These are phyloP conservation scores for Cichladusa arquata DNA, from an alignment of 2,113 vertebrate species.

Conservation along the genomic window DNA sequence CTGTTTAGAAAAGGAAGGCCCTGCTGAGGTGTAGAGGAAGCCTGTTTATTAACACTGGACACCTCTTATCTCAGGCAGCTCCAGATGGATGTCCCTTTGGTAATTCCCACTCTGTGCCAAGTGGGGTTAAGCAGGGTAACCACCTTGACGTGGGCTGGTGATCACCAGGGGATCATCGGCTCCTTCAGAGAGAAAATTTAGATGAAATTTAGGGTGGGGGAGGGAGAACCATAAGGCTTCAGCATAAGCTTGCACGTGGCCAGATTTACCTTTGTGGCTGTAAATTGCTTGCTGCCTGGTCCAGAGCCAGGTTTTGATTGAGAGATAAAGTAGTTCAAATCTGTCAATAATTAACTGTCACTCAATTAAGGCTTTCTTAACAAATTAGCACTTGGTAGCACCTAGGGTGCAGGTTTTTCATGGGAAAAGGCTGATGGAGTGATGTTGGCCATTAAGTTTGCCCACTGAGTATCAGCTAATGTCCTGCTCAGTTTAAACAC, in stretches of 20 bases:
- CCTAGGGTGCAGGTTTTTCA: constrained; percentile 62
- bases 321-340: constrained; percentile 72
- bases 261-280: constrained; percentile 55
- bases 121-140: constrained; percentile 76
- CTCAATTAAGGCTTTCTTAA: constrained; percentile 63
- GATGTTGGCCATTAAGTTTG: constrained; percentile 18
- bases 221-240: constrained; percentile 10
- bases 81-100: constrained; percentile 81
- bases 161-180: constrained; percentile 45
- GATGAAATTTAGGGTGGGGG: neutral
- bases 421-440: constrained; percentile 59
- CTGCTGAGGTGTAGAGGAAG: constrained; percentile 92
- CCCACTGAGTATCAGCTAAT: constrained; percentile 9
- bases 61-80: constrained; percentile 91
- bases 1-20: constrained; percentile 96
- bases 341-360: constrained; percentile 75
- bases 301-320: constrained; percentile 63
- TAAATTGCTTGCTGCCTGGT: constrained; percentile 64
- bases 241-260: constrained; percentile 26
- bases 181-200: constrained; percentile 54
- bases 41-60: constrained; percentile 90
- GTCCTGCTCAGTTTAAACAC: constrained; percentile 20
- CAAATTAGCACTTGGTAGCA: constrained; percentile 66
- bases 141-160: constrained; percentile 73
- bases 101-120: constrained; percentile 75